Evolutionary conservation across 2,888 invertebrate species (phyloP).

Genomic region (Cantharis nigra): DNA sequence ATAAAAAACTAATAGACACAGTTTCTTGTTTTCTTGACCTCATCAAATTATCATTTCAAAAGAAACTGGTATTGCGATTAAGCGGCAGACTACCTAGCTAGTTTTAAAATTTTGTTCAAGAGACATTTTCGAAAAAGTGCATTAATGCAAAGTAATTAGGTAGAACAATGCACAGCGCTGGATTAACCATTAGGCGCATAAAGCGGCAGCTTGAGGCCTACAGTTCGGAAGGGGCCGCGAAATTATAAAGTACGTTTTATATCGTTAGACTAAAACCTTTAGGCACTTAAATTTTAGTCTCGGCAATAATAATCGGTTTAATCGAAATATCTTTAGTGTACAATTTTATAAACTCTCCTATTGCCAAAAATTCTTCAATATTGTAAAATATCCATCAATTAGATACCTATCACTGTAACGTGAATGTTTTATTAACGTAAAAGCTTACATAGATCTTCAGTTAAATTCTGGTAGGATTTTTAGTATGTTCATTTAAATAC

Average conservation of each 20-base stretch:
- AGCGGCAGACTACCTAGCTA: background rate
- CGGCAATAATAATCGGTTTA: background rate
- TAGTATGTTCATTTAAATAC: no score
- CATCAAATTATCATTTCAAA: background rate
- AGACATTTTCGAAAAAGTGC: no score
- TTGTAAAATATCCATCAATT: no score
- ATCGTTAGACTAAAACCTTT: background rate
- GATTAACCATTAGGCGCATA: background rate
- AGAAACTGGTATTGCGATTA: background rate
- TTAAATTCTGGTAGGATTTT: no score
- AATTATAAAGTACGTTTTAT: background rate
- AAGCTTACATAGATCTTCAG: no score
- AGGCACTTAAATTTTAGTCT: background rate
- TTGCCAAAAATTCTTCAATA: background rate
- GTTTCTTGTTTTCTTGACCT: background rate
- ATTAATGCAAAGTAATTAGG: no score
- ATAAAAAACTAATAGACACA: background rate
- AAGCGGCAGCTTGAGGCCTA: background rate
- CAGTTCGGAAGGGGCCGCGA: background rate
- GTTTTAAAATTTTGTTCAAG: no score
- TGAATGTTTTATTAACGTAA: no score
- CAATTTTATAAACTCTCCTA: background rate
- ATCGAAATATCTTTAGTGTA: background rate
- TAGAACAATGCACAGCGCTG: background rate
- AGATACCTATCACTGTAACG: no score